Conservation (phyloP, 64 coral and sea anemone species). For the Porites australiensis region DNA sequence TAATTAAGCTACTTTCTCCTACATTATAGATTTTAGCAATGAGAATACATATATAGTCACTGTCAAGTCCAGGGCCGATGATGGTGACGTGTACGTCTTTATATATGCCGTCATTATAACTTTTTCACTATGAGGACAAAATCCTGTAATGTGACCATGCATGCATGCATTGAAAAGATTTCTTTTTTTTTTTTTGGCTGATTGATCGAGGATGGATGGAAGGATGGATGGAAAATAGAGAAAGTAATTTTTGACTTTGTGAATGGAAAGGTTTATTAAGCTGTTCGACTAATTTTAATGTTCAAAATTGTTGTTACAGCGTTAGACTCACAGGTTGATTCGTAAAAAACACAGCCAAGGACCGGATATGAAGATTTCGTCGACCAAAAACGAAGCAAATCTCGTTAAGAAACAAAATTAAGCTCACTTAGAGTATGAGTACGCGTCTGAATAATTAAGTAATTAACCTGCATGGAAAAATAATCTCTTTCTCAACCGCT, state of each 20-base stretch:
- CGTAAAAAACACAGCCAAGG: background rate
- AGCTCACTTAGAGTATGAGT: background rate
- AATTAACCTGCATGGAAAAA: background rate
- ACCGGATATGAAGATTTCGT: background rate
- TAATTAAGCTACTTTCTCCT: too few relatives aligned
- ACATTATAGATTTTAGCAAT: too few relatives aligned
- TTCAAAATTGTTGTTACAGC: constrained; percentile 4
- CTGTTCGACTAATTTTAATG: background rate
- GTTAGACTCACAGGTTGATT: constrained; percentile 1
- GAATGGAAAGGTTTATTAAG: background rate
- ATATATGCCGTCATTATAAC: background rate
- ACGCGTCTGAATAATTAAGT: constrained; percentile 1
- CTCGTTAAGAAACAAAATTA: background rate
- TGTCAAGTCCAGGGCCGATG: background rate
- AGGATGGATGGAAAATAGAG: constrained; percentile 1
- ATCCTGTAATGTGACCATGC: background rate
- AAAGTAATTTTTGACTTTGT: background rate
- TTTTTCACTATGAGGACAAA: background rate
- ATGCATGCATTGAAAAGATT: background rate
- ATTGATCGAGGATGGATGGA: background rate
- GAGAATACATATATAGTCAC: background rate
- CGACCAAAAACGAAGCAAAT: background rate
- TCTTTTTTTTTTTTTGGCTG: background rate
- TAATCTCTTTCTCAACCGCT: constrained; percentile 12
- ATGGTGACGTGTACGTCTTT: background rate